These are phyloP conservation scores for Sebastes fasciatus DNA, from an alignment of 2,113 vertebrate genomes.

Conservation along the genomic window DNA sequence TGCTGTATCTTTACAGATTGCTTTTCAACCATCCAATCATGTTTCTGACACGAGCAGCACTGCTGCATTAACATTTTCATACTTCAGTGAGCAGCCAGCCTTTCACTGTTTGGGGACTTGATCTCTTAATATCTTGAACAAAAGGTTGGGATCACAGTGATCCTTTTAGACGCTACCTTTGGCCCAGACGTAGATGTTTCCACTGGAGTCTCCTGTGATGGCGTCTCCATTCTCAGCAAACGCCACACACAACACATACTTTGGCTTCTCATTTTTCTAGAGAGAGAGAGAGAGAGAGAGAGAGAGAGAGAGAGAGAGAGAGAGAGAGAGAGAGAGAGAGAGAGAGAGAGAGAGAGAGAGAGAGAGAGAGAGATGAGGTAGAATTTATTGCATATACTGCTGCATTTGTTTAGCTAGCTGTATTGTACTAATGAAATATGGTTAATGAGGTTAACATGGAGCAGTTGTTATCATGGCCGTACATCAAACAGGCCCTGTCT, in stretches of 20 bases:
- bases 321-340: background rate
- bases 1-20: background rate
- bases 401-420: background rate
- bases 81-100: background rate
- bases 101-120: background rate
- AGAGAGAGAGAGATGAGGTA: background rate
- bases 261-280: constrained; percentile 95
- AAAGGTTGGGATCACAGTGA: background rate
- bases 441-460: background rate
- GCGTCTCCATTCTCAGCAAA: constrained; percentile 93
- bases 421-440: background rate
- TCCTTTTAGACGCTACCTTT: constrained; percentile 84
- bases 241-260: constrained; percentile 90
- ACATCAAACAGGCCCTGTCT: constrained; percentile 94
- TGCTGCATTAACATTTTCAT: background rate
- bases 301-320: background rate
- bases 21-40: background rate
- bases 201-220: constrained; percentile 93
- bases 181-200: constrained; percentile 93
- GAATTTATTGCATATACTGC: background rate
- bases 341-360: background rate
- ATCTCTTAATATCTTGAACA: background rate
- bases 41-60: background rate
- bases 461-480: background rate
- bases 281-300: background rate